Percentiles rank a stretch among this genome's conserved stretches.
Evolutionary conservation across 2,797 vertebrate species (phyloP).

Genomic region (Acanthurus leucopareius): DNA sequence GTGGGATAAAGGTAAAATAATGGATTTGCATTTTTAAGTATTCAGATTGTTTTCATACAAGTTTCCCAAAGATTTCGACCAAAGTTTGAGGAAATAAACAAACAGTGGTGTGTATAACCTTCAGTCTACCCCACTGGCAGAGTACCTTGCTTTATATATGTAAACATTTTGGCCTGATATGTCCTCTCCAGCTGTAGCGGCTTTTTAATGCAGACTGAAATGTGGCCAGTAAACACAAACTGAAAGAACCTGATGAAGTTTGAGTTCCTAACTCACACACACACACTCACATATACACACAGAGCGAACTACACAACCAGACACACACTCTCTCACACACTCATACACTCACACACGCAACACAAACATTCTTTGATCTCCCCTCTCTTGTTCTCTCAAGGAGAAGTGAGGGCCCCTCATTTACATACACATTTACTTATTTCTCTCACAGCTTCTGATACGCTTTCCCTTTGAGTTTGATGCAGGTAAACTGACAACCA

Average conservation of each 20-base stretch:
- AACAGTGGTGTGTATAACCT: constrained; percentile 17
- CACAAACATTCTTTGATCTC: constrained; percentile 74
- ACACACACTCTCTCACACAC: background rate
- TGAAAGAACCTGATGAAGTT: constrained; percentile 52
- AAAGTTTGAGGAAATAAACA: constrained; percentile 15
- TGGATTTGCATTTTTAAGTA: constrained; percentile 3
- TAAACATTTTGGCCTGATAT: constrained; percentile 46
- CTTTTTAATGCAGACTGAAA: constrained; percentile 51
- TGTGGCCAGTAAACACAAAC: constrained; percentile 54
- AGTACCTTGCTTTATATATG: constrained; percentile 27
- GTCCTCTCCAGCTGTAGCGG: constrained; percentile 26
- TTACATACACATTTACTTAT: constrained; percentile 63
- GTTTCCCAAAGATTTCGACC: background rate
- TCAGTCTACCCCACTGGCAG: constrained; percentile 2
- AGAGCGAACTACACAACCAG: constrained; percentile 8
- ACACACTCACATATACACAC: constrained; percentile 9
- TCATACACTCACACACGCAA: constrained; percentile 18
- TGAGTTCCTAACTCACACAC: constrained; percentile 32
- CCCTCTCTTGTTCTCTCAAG: constrained; percentile 60
- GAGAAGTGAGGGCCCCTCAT: constrained; percentile 59
- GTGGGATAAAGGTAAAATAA: background rate
- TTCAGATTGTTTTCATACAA: background rate
- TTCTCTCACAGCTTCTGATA: constrained; percentile 56
- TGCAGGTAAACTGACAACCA: constrained; percentile 52
- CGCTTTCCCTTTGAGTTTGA: constrained; percentile 56